Conservation (phyloP, 1,140 invertebrate species). For the Bombus soroeensis region DNA sequence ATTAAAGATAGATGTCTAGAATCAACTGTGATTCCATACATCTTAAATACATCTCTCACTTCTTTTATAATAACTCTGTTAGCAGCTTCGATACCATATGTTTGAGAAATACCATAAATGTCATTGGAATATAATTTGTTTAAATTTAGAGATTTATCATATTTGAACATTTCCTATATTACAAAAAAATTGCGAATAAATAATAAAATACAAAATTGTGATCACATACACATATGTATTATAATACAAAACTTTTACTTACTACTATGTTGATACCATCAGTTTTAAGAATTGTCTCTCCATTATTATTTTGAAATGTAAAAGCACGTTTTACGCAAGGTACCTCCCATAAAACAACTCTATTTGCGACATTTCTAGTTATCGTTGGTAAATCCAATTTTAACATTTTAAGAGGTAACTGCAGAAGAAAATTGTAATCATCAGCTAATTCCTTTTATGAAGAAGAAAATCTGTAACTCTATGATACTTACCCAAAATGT, state of each 20-base stretch:
- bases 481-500: conserved; percentile 84
- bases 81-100: conserved; percentile 98
- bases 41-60: conserved; percentile 95
- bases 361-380: conserved; percentile 88
- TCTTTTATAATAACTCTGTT: conserved; percentile 94
- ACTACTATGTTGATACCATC: conserved; percentile 96
- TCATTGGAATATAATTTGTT: conserved; percentile 96
- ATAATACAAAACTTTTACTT: conserved; percentile 67
- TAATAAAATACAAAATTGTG: conserved; percentile 18
- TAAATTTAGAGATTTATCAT: conserved; percentile 91
- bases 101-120: conserved; percentile 94
- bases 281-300: conserved; percentile 90
- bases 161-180: conserved; percentile 91
- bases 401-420: conserved; percentile 87
- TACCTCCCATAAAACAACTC: conserved; percentile 91
- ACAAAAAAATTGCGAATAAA: conserved; percentile 32
- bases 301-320: conserved; percentile 85
- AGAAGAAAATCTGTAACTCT: background rate
- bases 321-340: conserved; percentile 93
- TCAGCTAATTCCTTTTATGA: background rate
- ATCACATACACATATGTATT: background rate
- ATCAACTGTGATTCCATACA: conserved; percentile 98
- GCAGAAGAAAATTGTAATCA: conserved; percentile 61
- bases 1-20: conserved; percentile 95
- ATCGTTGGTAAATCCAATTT: conserved; percentile 91